A percentile compares a stretch with the other conserved stretches of the same genome.
These are phyloP conservation scores for Sarcophaga bullata DNA, from an alignment of 1,140 invertebrate genomes.

Conservation along the genomic window DNA sequence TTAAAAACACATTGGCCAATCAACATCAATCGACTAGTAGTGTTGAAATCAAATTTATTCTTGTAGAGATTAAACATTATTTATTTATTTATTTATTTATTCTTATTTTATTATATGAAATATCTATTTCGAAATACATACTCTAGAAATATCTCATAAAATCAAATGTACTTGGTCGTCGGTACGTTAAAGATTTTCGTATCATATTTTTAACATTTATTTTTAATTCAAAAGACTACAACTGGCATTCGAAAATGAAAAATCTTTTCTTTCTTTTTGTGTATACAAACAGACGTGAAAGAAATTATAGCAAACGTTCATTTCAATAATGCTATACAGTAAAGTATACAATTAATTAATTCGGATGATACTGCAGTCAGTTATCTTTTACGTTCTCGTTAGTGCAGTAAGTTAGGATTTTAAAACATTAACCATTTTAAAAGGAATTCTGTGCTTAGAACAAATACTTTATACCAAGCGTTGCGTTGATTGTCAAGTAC, in stretches of 20 bases:
- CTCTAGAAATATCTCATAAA: background rate
- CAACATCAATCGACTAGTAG: background rate
- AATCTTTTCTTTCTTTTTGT: background rate
- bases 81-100: conserved; percentile 1
- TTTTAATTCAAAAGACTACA: conserved; percentile 1
- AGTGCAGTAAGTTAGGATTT: too few relatives aligned
- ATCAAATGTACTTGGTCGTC: background rate
- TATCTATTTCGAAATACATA: background rate
- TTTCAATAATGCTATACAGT: background rate
- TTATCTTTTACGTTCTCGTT: too few relatives aligned
- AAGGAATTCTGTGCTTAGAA: too few relatives aligned
- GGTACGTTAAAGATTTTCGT: background rate
- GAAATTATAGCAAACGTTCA: background rate
- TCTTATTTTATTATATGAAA: background rate
- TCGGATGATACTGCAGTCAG: too few relatives aligned
- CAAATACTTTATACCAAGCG: too few relatives aligned
- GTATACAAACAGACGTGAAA: background rate
- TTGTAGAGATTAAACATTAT: conserved; percentile 1
- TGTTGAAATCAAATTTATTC: background rate
- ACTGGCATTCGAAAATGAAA: background rate
- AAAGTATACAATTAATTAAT: too few relatives aligned
- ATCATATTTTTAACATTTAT: background rate
- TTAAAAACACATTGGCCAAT: background rate
- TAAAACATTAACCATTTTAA: too few relatives aligned
- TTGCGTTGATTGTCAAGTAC: too few relatives aligned